These are phyloP conservation scores for Gavialis gangeticus DNA, from an alignment of 2,113 vertebrate genomes.

Conservation along the genomic window DNA sequence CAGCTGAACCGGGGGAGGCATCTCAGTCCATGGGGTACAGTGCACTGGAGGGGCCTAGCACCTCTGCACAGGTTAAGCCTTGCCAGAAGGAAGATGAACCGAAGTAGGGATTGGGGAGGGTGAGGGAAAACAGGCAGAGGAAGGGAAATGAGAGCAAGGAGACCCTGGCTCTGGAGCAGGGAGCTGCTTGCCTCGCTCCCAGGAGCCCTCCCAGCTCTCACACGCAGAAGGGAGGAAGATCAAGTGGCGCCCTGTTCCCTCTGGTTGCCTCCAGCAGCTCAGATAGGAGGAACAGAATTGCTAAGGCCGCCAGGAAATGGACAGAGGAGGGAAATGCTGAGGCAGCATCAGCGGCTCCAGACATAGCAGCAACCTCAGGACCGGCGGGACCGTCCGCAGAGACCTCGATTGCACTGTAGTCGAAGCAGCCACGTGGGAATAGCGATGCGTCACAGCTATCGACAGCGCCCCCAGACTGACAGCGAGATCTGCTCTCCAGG, in stretches of 20 bases:
- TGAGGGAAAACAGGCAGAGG: no score
- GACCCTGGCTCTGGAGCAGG: no score
- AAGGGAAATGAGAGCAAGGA: not conserved
- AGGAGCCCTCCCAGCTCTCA: not conserved
- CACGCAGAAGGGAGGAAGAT: not conserved
- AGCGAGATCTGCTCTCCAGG: not conserved
- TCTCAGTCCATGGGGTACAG: not conserved
- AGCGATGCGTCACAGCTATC: not conserved
- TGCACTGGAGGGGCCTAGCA: not conserved
- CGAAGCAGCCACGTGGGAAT: no score
- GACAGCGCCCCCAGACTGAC: not conserved
- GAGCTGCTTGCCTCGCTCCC: not conserved
- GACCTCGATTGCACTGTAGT: not conserved
- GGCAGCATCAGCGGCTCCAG: not conserved
- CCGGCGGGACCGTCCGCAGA: not conserved
- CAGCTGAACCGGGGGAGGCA: not conserved
- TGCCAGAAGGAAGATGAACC: not conserved
- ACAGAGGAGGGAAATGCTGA: not conserved
- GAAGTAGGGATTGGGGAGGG: not conserved
- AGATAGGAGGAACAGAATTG: not conserved
- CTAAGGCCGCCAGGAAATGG: not conserved
- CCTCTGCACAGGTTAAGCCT: not conserved
- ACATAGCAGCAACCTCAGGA: fast-evolving
- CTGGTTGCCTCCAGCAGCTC: not conserved
- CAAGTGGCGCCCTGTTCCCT: not conserved